phyloP scores from a whole-genome alignment of 2,797 vertebrate genomes.

The Sebastes glaucus region DNA sequence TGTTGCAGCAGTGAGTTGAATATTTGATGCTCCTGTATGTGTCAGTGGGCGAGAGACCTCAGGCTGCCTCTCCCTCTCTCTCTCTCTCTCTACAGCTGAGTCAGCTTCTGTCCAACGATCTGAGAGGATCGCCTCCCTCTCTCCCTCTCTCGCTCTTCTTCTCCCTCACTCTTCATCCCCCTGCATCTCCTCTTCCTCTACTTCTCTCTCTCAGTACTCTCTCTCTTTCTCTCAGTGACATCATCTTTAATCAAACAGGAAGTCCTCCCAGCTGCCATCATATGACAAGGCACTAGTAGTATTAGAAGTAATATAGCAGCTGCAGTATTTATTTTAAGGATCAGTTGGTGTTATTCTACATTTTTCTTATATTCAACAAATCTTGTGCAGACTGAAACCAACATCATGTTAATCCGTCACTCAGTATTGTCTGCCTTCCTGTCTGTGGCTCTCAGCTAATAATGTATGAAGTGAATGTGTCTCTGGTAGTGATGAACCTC shows the following conservation, averaged over 20 bases:
- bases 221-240: background rate
- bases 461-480: background rate
- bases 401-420: background rate
- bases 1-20: slow-evolving; percentile 67
- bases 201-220: background rate
- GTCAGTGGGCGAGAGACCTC: slow-evolving; percentile 56
- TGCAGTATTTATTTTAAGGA: background rate
- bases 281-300: background rate
- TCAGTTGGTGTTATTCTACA: background rate
- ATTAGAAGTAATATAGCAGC: background rate
- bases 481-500: background rate
- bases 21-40: slow-evolving; percentile 72
- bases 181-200: background rate
- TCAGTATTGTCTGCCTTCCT: background rate
- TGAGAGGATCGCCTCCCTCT: background rate
- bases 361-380: background rate
- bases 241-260: slow-evolving; percentile 13
- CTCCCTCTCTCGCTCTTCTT: background rate
- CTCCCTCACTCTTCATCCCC: slow-evolving; percentile 1
- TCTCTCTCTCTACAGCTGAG: slow-evolving; percentile 19
- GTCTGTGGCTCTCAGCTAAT: background rate
- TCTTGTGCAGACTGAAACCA: background rate
- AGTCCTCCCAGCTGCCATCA: background rate
- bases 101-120: slow-evolving; percentile 40
- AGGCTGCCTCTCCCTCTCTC: slow-evolving; percentile 1